Conservation (phyloP, 2,797 vertebrate species). For the Cottoperca gobio region DNA sequence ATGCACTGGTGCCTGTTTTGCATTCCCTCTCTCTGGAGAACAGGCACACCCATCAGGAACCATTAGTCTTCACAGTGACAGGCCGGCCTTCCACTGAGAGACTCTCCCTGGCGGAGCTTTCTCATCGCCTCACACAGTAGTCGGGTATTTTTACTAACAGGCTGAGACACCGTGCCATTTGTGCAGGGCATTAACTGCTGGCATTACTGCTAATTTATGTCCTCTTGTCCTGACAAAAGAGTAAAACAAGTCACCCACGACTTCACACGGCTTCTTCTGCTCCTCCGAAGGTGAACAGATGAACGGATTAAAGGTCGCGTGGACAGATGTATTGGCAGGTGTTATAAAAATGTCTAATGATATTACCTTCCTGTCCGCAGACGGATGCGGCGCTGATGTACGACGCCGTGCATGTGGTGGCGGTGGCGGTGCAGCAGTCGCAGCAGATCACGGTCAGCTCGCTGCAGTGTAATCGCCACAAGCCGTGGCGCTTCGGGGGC, state of each 20-base stretch:
- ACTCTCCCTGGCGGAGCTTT: conserved; percentile 68
- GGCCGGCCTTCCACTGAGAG: conserved; percentile 64
- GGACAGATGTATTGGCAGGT: conserved; percentile 49
- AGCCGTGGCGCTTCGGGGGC: conserved; percentile 95
- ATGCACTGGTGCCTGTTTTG: conserved; percentile 62
- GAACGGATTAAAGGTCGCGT: conserved; percentile 49
- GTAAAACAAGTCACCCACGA: conserved; percentile 52
- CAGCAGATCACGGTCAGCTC: conserved; percentile 99
- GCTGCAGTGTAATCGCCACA: conserved; percentile 96
- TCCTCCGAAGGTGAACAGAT: conserved; percentile 49
- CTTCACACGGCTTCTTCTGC: conserved; percentile 34
- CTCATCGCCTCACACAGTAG: conserved; percentile 62
- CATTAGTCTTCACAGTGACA: conserved; percentile 79
- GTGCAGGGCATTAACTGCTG: conserved; percentile 57
- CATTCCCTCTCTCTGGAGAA: conserved; percentile 61
- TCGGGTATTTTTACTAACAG: conserved; percentile 72
- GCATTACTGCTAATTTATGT: conserved; percentile 60
- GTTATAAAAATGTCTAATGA: conserved; percentile 54
- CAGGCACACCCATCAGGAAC: conserved; percentile 76
- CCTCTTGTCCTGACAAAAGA: conserved; percentile 43
- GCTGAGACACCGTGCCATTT: conserved; percentile 70
- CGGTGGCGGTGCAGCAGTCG: conserved; percentile 95
- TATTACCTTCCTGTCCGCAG: conserved; percentile 79
- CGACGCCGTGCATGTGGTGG: conserved; percentile 95
- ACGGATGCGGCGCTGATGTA: conserved; percentile 97